Base-by-base conservation (phyloP, 1,140 invertebrate genomes). In the Gerris buenoi region DNA sequence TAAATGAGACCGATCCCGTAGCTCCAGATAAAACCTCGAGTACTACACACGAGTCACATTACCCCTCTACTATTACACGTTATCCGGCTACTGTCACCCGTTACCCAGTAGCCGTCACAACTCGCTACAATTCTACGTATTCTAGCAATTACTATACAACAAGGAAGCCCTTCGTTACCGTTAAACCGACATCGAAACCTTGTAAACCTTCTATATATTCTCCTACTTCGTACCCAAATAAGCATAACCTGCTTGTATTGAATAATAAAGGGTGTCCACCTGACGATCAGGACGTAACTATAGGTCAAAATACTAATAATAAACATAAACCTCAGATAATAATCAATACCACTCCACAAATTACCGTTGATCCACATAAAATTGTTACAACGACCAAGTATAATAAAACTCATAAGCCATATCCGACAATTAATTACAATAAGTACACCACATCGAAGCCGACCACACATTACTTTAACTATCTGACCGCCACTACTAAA, bases 1-100 rank as follows among this genome's bases (percentile, higher is more conserved):
- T 79, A 13, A 77, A 78, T 64, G 73, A 77, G 56, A 73, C 70
- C 3, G 69, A 64, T n/a, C 69, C 72, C 18, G 33, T 46, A 46
- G 33, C 33, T 10, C 5, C 5, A 46, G 33, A 46, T 5, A n/a
- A n/a, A n/a, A n/a, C n/a, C n/a, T 46, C 33, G 18, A 46, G 33
- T 46, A 46, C 33, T 10, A 46, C 33, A 5, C 33, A 46, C 5
- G 5, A 46, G 18, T 5, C 18, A 10, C 33, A 46, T 46, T 46
- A 46, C 33, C 33, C 5, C 18, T 18, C 33, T 10, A 10, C 33
- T 5, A 18, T 46, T 10, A 46, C 33, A 18, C 33, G 33, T 46
- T 46, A 46, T 18, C 33, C 33, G 18, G 18, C 5, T 46, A 46
- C 33, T 46, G 33, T 46, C 18, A 46, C 33, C 5, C 33, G 33